Conservation (phyloP, 2,113 vertebrate species). For the Rattus rattus region DNA sequence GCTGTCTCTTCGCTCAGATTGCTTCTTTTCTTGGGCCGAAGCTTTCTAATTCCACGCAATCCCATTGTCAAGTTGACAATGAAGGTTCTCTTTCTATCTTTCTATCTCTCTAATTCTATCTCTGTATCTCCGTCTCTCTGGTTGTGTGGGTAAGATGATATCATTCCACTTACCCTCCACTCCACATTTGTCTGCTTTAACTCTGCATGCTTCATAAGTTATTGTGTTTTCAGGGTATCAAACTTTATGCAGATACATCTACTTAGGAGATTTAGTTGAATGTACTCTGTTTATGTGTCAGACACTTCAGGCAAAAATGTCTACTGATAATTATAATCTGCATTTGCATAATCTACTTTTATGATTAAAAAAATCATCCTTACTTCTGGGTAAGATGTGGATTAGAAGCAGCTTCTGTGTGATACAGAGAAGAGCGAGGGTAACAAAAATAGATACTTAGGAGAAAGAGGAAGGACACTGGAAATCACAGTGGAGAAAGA, state of each 20-base stretch:
- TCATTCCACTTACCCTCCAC: not conserved
- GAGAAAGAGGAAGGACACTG: not conserved
- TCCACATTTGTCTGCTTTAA: not conserved
- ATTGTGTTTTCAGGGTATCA: not conserved
- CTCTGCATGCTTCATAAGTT: not conserved
- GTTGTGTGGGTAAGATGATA: not conserved
- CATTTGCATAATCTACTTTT: conserved; percentile 34
- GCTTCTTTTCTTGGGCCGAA: not conserved
- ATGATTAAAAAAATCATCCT: conserved; percentile 3
- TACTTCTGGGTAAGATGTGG: not conserved
- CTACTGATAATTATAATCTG: not conserved
- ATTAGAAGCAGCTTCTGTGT: not conserved
- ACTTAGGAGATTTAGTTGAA: not conserved
- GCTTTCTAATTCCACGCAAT: not conserved
- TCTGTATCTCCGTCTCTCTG: not conserved
- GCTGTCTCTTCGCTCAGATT: not conserved
- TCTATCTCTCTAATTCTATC: not conserved
- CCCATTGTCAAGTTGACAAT: not conserved
- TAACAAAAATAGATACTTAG: not conserved
- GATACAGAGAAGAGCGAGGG: not conserved
- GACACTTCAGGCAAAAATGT: not conserved
- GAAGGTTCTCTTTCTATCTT: not conserved
- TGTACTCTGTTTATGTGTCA: not conserved
- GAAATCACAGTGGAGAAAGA: not conserved
- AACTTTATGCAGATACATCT: not conserved